Evolutionary conservation across 2,797 vertebrate species (phyloP).

Genomic region (Orientallactaga sibirica): DNA sequence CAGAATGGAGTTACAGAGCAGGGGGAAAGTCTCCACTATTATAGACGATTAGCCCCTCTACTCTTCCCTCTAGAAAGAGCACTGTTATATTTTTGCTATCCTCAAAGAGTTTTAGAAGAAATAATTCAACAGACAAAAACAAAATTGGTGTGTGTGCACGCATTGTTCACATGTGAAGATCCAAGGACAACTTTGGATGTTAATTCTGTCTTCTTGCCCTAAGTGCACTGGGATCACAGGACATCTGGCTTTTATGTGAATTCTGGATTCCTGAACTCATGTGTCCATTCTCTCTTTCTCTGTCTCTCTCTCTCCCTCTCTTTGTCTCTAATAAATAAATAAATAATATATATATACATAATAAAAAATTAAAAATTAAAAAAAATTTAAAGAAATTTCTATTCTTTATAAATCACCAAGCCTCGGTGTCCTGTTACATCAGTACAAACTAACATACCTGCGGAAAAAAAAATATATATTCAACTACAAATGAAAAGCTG

Average conservation of each 20-base stretch:
- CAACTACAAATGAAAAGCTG: neutral
- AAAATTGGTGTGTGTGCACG: no score
- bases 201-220: no score
- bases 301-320: no score
- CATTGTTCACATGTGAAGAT: no score
- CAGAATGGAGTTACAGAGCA: neutral
- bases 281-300: no score
- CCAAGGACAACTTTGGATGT: no score
- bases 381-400: neutral
- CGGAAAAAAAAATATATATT: neutral
- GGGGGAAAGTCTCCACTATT: neutral
- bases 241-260: no score
- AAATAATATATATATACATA: no score
- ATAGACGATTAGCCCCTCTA: neutral
- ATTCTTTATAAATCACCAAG: neutral
- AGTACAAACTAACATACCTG: neutral
- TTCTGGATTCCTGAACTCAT: no score
- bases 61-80: neutral
- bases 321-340: no score
- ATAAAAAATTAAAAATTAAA: no score
- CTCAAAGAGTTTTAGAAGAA: slow-evolving; percentile 5
- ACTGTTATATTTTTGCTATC: neutral
- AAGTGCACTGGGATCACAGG: no score
- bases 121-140: neutral
- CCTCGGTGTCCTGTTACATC: neutral